Evolutionary conservation across 2,888 invertebrate genomes (phyloP).

Genomic region (Chymomyza fuscimana): DNA sequence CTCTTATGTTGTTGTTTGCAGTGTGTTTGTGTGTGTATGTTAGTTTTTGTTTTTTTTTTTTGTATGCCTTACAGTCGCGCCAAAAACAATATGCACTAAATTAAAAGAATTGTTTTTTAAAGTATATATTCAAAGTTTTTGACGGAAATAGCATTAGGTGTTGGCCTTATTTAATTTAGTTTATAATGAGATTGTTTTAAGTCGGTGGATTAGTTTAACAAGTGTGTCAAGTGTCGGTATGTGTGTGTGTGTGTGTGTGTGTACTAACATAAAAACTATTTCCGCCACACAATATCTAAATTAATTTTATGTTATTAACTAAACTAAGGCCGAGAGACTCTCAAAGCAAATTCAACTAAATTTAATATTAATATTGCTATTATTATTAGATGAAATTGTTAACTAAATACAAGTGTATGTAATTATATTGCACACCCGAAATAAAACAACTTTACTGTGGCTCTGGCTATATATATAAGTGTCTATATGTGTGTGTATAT

Average conservation of each 20-base stretch:
- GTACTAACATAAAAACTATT: slow-evolving; percentile 40
- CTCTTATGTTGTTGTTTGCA: background rate
- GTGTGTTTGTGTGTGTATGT: background rate
- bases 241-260: slow-evolving; percentile 14
- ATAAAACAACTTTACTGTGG: slow-evolving; percentile 44
- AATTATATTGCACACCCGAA: slow-evolving; percentile 61
- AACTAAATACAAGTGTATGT: slow-evolving; percentile 41
- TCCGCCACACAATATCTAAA: slow-evolving; percentile 55
- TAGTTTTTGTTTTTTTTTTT: slow-evolving; percentile 27
- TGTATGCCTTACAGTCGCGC: slow-evolving; percentile 56
- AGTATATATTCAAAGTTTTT: slow-evolving; percentile 32
- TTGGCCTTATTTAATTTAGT: slow-evolving; percentile 46
- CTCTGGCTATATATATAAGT: slow-evolving; percentile 16
- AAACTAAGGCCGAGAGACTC: slow-evolving; percentile 60
- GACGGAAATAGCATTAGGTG: slow-evolving; percentile 57
- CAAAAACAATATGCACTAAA: slow-evolving; percentile 48
- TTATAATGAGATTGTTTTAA: slow-evolving; percentile 69
- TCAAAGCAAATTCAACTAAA: slow-evolving; percentile 68
- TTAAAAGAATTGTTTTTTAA: background rate
- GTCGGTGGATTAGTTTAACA: slow-evolving; percentile 75
- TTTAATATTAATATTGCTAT: slow-evolving; percentile 65
- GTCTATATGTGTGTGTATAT: slow-evolving; percentile 27
- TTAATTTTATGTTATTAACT: slow-evolving; percentile 51
- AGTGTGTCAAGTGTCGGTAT: slow-evolving; percentile 58
- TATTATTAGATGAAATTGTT: slow-evolving; percentile 49